Conservation (phyloP, 2,113 vertebrate species). For the Dicrurus megarhynchus region DNA sequence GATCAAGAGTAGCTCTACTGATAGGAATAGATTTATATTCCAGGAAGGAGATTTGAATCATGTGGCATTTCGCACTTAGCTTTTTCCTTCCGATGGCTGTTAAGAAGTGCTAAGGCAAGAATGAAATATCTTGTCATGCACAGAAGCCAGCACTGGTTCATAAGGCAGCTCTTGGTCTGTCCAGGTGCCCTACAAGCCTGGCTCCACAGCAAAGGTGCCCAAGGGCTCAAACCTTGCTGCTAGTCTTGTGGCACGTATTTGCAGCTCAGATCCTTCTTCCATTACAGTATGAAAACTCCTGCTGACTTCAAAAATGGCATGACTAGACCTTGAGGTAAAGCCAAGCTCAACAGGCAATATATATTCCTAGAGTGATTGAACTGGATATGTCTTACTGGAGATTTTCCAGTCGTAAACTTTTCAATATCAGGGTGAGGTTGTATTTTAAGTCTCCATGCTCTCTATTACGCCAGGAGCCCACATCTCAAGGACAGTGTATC, state of each 20-base stretch:
- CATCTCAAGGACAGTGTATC: not conserved
- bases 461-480: not conserved
- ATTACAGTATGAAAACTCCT: not conserved
- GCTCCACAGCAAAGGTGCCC: not conserved
- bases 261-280: not conserved
- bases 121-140: not conserved
- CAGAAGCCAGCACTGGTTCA: not conserved
- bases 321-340: not conserved
- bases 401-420: not conserved
- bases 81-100: not conserved
- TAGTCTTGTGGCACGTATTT: not conserved
- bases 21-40: not conserved
- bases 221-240: not conserved
- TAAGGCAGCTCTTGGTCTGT: not conserved
- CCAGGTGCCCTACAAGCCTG: not conserved
- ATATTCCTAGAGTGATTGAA: not conserved
- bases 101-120: constrained; percentile 19
- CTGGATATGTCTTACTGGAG: not conserved
- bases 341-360: not conserved
- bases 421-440: not conserved
- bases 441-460: not conserved
- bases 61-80: not conserved
- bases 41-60: not conserved
- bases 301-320: not conserved
- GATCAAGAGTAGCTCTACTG: not conserved